Conservation (phyloP, 1,140 invertebrate species). For the Nomia melanderi region DNA sequence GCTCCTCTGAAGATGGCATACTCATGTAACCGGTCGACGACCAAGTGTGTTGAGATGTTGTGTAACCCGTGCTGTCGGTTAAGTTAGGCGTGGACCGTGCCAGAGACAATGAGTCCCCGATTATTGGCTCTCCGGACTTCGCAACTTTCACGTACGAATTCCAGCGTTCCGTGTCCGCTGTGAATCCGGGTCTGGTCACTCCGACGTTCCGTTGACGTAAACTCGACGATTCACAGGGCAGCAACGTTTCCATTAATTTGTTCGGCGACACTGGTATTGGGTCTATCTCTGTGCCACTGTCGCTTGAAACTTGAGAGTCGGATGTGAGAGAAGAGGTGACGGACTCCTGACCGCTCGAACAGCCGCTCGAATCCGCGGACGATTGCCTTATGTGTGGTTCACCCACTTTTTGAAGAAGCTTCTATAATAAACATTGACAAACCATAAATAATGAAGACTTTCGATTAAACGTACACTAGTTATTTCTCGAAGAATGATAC, state of each 20-base stretch:
- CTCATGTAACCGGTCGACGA: slow-evolving; percentile 78
- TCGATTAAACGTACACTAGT: not conserved
- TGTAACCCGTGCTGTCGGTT: slow-evolving; percentile 68
- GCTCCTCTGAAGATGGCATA: slow-evolving; percentile 77
- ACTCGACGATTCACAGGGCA: slow-evolving; percentile 74
- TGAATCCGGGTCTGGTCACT: slow-evolving; percentile 51
- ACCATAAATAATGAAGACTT: slow-evolving; percentile 17
- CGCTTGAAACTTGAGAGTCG: slow-evolving; percentile 80
- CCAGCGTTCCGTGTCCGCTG: slow-evolving; percentile 64
- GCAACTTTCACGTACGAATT: slow-evolving; percentile 74
- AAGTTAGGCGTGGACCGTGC: slow-evolving; percentile 77
- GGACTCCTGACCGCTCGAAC: slow-evolving; percentile 83
- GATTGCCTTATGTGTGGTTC: slow-evolving; percentile 78
- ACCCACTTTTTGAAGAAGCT: slow-evolving; percentile 74
- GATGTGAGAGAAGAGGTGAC: slow-evolving; percentile 82
- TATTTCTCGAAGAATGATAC: not conserved
- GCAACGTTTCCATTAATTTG: slow-evolving; percentile 68
- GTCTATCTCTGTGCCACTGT: slow-evolving; percentile 81
- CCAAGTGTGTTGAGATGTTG: slow-evolving; percentile 74
- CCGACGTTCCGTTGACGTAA: slow-evolving; percentile 76
- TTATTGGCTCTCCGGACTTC: slow-evolving; percentile 63
- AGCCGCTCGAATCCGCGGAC: slow-evolving; percentile 82
- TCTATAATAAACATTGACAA: slow-evolving; percentile 64
- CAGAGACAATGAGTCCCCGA: slow-evolving; percentile 70
- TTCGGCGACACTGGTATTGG: slow-evolving; percentile 70